A percentile compares a stretch with the other conserved stretches of the same genome.
phyloP scores from a whole-genome alignment of 2,113 vertebrate genomes.

The Xyliphius kryptos region DNA sequence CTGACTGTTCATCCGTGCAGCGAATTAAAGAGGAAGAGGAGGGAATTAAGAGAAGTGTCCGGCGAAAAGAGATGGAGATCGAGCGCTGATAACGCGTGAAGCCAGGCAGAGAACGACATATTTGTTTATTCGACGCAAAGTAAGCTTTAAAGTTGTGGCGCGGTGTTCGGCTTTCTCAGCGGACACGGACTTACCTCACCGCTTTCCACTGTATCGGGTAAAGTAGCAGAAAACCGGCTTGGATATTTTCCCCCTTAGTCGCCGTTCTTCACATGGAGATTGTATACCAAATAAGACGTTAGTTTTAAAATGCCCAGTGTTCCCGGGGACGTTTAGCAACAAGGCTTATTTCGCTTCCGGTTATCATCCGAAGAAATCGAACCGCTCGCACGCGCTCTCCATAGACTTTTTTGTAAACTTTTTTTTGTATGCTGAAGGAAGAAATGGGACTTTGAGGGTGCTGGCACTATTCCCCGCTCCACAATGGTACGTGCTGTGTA shows the following conservation, averaged over 20 bases:
- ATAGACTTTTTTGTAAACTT: slow-evolving; percentile 55
- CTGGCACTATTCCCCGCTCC: slow-evolving; percentile 66
- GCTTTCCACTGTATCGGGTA: not conserved
- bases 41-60: slow-evolving; percentile 24
- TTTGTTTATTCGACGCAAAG: no score
- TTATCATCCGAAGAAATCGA: slow-evolving; percentile 56
- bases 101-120: no score
- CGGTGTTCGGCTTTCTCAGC: not conserved
- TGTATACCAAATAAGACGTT: no score
- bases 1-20: no score
- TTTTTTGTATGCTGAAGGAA: slow-evolving; percentile 58
- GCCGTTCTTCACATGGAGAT: no score
- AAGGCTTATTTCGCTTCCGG: slow-evolving; percentile 61
- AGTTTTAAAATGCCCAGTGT: slow-evolving; percentile 44
- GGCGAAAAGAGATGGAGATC: slow-evolving; percentile 39
- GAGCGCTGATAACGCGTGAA: slow-evolving; percentile 36
- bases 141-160: slow-evolving; percentile 13
- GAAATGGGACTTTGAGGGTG: slow-evolving; percentile 74
- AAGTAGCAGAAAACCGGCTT: not conserved
- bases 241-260: slow-evolving; percentile 1
- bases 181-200: slow-evolving; percentile 22
- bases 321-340: slow-evolving; percentile 51
- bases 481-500: slow-evolving; percentile 76
- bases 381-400: slow-evolving; percentile 46
- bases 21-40: slow-evolving; percentile 49